Conservation (phyloP, 2,888 invertebrate genomes). For the Drosophila ezoana region DNA sequence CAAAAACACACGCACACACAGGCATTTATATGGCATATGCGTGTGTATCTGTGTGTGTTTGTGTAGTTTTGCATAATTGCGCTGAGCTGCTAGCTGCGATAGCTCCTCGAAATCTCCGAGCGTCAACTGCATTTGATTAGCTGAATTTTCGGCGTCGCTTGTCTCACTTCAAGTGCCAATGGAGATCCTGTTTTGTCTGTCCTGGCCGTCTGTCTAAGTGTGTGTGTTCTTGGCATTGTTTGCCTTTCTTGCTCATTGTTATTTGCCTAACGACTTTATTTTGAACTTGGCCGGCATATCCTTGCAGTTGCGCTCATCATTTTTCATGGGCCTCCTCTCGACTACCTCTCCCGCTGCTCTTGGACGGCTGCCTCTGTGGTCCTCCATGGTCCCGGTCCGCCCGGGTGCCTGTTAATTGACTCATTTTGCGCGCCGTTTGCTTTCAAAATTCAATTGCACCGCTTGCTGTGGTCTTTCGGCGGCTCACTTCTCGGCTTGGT, state of each 20-base stretch:
- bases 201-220: slow-evolving; percentile 7
- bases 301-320: slow-evolving; percentile 38
- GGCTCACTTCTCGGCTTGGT: slow-evolving; percentile 14
- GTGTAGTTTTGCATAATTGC: slow-evolving; percentile 62
- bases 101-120: slow-evolving; percentile 12
- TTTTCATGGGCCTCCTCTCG: slow-evolving; percentile 9
- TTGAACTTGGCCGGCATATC: slow-evolving; percentile 57
- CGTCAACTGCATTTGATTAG: slow-evolving; percentile 71
- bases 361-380: slow-evolving; percentile 45
- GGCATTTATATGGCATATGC: slow-evolving; percentile 2
- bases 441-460: slow-evolving; percentile 58
- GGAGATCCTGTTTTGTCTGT: slow-evolving; percentile 37
- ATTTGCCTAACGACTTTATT: slow-evolving; percentile 71
- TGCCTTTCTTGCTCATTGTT: slow-evolving; percentile 37
- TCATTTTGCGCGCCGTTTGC: slow-evolving; percentile 74
- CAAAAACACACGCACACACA: slow-evolving; percentile 24
- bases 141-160: slow-evolving; percentile 59
- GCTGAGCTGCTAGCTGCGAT: slow-evolving; percentile 37
- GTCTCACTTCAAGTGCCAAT: slow-evolving; percentile 67
- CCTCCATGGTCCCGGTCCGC: slow-evolving; percentile 9
- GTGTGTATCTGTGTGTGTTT: slow-evolving; percentile 1
- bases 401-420: slow-evolving; percentile 63
- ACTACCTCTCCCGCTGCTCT: slow-evolving; percentile 60
- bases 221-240: slow-evolving; percentile 42
- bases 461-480: slow-evolving; percentile 16